A percentile compares a stretch with the other conserved stretches of the same genome.
Conservation (phyloP, 2,888 invertebrate genomes). For the Theristus sp. region DNA sequence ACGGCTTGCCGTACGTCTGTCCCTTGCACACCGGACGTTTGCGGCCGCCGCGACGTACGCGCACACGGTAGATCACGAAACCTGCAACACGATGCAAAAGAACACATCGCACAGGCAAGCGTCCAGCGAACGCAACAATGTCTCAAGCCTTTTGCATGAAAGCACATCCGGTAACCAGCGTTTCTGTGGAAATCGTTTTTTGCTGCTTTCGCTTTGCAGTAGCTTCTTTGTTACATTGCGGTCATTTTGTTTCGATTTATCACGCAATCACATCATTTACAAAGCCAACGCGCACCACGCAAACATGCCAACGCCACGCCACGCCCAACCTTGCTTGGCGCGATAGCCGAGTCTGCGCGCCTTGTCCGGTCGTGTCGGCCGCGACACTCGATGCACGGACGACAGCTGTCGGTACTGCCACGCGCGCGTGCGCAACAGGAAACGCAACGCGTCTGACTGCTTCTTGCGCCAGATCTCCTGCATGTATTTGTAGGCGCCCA, state of each 20-base stretch:
- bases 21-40: conserved; percentile 98
- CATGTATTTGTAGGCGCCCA: conserved; percentile 99
- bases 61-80: conserved; percentile 84
- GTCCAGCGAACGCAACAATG: too few relatives aligned
- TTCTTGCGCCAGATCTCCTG: conserved; percentile 98
- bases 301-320: too few relatives aligned
- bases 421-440: not conserved
- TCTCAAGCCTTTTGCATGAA: too few relatives aligned
- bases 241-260: not conserved
- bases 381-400: conserved; percentile 77
- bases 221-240: too few relatives aligned
- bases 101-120: too few relatives aligned
- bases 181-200: too few relatives aligned
- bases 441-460: conserved; percentile 92
- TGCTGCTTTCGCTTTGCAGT: too few relatives aligned
- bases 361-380: conserved; percentile 92
- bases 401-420: conserved; percentile 80
- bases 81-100: conserved; percentile 48
- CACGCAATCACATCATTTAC: not conserved
- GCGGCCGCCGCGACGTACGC: conserved; percentile 92
- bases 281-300: too few relatives aligned
- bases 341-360: conserved; percentile 88
- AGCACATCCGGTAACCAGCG: too few relatives aligned
- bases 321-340: conserved; percentile 72
- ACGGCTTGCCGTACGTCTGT: conserved; percentile 77